Evolutionary conservation across 2,113 vertebrate species (phyloP), one percentile per base, ranked within the genome.

Genomic region (Bujurquina vittata): DNA sequence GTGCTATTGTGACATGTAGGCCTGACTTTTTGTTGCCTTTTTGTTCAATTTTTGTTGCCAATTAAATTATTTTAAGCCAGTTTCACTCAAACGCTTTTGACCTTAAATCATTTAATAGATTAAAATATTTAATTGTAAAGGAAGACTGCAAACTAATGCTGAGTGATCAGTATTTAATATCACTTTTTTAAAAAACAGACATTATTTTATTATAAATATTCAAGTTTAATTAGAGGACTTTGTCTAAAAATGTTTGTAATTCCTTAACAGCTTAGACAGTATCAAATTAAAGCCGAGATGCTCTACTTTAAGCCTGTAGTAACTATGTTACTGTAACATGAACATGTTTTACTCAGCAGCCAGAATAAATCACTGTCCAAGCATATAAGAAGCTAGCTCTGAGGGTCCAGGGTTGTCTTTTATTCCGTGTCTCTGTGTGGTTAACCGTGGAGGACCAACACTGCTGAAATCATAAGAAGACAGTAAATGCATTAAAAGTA

Each of bases 391-490:
- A 33, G 18, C 46, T 54, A 72, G 1, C 43, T 54, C 10, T 72
- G 67, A 72, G 65, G 29, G 26, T 52, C 46, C 40, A 29, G 4
- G 46, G 46, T 31, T 72, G 23, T 54, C 4, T 72, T 72, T 72
- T 26, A 72, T 54, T 29, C 33, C 18, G n/a, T n/a, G 46, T 0
- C 26, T 72, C 49, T 72, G 18, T 54, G 10, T 54, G 46, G 18
- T 31, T 54, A 52, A 52, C 23, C 54, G 4, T 1, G 0, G 31
- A 54, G 26, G 26, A 1, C 67, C 26, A 72, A 33, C 31, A 54
- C 31, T 72, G 46, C 67, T 72, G 11, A 72, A 72, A 54, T 72
- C 7, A 54, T 72, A 31, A 8, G 8, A 69, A 69, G 43, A 52
- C 10, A 0, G 7, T 12, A 72, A 72, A 33, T 54, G 17, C 0